Evolutionary conservation across 53 echinoderm and acorn worm species (phyloP), one percentile per base, ranked within the genome.

Genomic region (Crossaster papposus): DNA sequence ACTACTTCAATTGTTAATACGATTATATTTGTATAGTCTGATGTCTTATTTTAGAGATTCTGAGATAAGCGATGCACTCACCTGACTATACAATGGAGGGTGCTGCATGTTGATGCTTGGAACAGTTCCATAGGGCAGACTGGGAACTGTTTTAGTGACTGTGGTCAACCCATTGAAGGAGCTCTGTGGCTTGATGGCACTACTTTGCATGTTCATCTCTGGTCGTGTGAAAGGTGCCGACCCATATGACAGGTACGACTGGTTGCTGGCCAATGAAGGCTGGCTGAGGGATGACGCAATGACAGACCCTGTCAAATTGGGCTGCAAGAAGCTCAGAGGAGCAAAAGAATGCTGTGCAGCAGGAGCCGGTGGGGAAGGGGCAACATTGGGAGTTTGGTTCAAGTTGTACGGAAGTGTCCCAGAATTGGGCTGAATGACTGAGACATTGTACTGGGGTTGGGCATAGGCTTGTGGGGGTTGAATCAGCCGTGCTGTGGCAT

Each of bases 71-170:
- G 62, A 86, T 8, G 51, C 34, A 77, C 89, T 83, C 72, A 95
- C 95, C 95, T 92, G 95, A 35, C 93, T 93, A 71, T 89, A 95
- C 31, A 95, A 26, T 17, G 85, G 81, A 26, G 77, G 77, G n/a
- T 79, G 93, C 31, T 83, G 89, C 65, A 95, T 89, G 72, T 91
- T 81, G 84, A 92, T 91, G 76, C 88, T 93, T 29, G 89, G 63
- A 26, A 93, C 90, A 8, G 89, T 89, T 36, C 91, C 91, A 64
- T 83, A 95, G 8, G 91, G 85, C 28, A 91, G 51, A 89, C 89
- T 93, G 20, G 95, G 70, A 32, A 91, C 92, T 24, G 95, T 91
- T 78, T 95, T 95, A 9, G 95, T 89, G 3, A 88, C 91, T 32
- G 89, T 70, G 50, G 90, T 54, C 72, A 84, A 15, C 36, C 92